Evolutionary conservation across 2,113 vertebrate genomes (phyloP).

Genomic region (Centropus unirufus): DNA sequence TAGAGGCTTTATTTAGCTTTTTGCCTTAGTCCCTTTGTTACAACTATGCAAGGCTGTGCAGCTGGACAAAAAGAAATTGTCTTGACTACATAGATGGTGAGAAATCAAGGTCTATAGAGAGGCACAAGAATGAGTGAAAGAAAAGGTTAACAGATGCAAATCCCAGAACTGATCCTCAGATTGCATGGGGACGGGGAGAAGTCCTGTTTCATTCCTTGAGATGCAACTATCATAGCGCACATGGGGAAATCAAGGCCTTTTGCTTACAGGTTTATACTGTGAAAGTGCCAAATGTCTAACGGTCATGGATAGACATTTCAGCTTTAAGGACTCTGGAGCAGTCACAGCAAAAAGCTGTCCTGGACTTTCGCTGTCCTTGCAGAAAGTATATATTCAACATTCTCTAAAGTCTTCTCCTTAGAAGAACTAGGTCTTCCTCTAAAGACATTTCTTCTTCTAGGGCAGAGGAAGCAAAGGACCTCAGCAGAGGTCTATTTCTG

Average conservation of each 20-base stretch:
- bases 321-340: neutral
- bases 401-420: neutral
- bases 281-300: neutral
- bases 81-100: neutral
- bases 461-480: neutral
- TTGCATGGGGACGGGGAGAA: neutral
- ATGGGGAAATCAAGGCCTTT: neutral
- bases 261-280: neutral
- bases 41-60: neutral
- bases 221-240: neutral
- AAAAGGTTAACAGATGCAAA: neutral
- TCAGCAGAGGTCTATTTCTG: neutral
- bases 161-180: neutral
- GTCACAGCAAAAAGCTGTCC: neutral
- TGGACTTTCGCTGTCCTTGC: neutral
- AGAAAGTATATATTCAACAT: neutral
- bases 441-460: neutral
- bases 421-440: neutral
- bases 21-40: neutral
- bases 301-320: neutral
- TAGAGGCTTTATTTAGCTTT: neutral
- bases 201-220: neutral
- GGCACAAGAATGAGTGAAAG: neutral
- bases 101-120: neutral
- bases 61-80: neutral